A percentile compares a stretch with the other conserved stretches of the same genome.
Evolutionary conservation across 2,113 vertebrate genomes (phyloP).

Genomic region (Chascanopsetta lugubris): DNA sequence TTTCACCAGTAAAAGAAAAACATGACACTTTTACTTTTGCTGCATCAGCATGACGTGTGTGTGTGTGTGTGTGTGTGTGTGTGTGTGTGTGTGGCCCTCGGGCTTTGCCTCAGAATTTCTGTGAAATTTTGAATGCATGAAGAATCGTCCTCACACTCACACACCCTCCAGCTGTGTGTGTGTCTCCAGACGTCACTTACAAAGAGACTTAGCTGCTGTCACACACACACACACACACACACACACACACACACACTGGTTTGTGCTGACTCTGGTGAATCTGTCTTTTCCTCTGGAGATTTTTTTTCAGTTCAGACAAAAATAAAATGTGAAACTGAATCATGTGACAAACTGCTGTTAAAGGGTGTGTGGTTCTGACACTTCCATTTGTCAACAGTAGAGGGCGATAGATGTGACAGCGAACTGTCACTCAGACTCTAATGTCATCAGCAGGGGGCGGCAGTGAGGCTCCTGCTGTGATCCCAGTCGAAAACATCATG

Average conservation of each 20-base stretch:
- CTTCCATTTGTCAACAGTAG: too few species aligned
- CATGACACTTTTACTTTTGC: conserved; percentile 4
- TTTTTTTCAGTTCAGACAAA: not conserved
- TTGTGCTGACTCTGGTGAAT: conserved; percentile 43
- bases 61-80: not conserved
- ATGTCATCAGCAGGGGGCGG: too few species aligned
- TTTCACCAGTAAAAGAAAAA: conserved; percentile 11
- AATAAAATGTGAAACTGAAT: not conserved
- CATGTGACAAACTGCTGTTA: not conserved
- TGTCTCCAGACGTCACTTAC: conserved; percentile 1
- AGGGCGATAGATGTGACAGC: too few species aligned
- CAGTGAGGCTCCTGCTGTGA: too few species aligned
- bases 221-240: conserved; percentile 26
- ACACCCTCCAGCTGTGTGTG: conserved; percentile 22
- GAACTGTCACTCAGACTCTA: too few species aligned
- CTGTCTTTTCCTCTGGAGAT: not conserved
- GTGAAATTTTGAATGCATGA: not conserved
- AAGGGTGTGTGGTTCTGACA: too few species aligned
- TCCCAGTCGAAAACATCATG: too few species aligned
- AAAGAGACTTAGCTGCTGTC: conserved; percentile 35
- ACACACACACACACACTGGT: not conserved
- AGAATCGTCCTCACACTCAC: not conserved
- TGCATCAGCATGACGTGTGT: conserved; percentile 29
- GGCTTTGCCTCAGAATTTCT: conserved; percentile 17
- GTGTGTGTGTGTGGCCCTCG: not conserved